Evolutionary conservation across 2,888 invertebrate genomes (phyloP), one percentile per base, ranked within the genome.

Genomic region (Omphaloscelis lunosa): DNA sequence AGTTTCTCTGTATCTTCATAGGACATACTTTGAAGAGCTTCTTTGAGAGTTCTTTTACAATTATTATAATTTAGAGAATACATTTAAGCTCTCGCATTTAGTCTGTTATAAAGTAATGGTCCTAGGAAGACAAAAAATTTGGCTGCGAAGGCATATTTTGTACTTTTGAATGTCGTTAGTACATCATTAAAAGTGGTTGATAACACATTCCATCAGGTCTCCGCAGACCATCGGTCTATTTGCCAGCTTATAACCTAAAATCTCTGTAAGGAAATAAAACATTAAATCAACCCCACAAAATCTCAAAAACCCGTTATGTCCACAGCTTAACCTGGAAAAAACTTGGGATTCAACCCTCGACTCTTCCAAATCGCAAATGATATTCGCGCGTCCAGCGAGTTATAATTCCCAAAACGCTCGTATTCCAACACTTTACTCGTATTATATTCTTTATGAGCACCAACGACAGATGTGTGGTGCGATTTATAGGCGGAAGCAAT

Each of bases 391-490:
- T 80, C 83, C 77, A 83, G 72, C 12, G 69, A 80, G 80, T 86
- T 86, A 88, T 88, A 87, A 88, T 88, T 88, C 88, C 87, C 88
- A 76, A 75, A 82, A 45, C 77, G 76, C 83, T 88, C 87, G 82
- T 88, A 83, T 81, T 53, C 76, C 75, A 75, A 77, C 80, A 82
- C 85, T 82, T 82, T 79, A 74, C 73, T 78, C 74, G 62, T 86
- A 82, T 79, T 75, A 77, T 83, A 80, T 85, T 86, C 81, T 87
- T 79, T 84, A 84, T 75, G 77, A 59, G 72, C 61, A 67, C 67
- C 79, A 77, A 70, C 61, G 45, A 69, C 39, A 56, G 58, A 39
- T n/a, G 20, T 75, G 23, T 72, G 71, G 79, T 6, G 41, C 39
- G 29, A 84, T 34, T 77, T 27, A 61, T 45, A 72, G 74, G 66